Base-by-base conservation (phyloP, 1,140 invertebrate species). In the Kradibia gibbosae region DNA sequence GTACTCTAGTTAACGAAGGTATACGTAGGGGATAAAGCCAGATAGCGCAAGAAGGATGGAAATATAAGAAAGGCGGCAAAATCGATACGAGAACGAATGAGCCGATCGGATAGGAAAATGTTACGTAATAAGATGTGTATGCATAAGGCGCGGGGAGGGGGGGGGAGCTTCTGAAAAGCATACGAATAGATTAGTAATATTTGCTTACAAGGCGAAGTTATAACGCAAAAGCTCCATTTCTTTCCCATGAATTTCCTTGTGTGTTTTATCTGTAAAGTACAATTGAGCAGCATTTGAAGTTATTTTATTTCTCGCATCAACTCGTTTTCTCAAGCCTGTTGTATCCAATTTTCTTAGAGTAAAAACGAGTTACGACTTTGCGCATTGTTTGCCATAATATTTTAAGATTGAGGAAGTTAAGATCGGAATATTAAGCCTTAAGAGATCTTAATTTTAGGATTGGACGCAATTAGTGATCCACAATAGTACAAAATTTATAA, bases 131-230 rank as follows among this genome's bases (percentile, higher is more conserved):
- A 73, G 55, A 78, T 67, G 50, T 36, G 42, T 55, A 55, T 45
- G 81, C 62, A 73, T 42, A 73, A 65, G 42, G n/a, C n/a, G n/a
- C n/a, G n/a, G n/a, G n/a, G n/a, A n/a, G n/a, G n/a, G n/a, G n/a
- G 67, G 70, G 81, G 80, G 62, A 81, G n/a, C 67, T 77, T 28
- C 28, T 77, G 76, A 84, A 82, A 81, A 82, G 77, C 75, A 76
- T 82, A 60, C n/a, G 55, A 7, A n/a, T 57, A 13, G 28, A 22
- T 50, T 65, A 25, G 75, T 74, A n/a, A 45, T 45, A 62, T 62
- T 73, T 78, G 57, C 11, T 31, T 53, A 7, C 45, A 48, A 15
- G 15, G 53, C 53, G 4, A n/a, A n/a, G 34, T 62, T 15, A 34
- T 31, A 34, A 13, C 17, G 2, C 28, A 4, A 62, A 62, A 34